Base-by-base conservation (phyloP, 2,888 invertebrate species). In the Pseudanteris insignis region DNA sequence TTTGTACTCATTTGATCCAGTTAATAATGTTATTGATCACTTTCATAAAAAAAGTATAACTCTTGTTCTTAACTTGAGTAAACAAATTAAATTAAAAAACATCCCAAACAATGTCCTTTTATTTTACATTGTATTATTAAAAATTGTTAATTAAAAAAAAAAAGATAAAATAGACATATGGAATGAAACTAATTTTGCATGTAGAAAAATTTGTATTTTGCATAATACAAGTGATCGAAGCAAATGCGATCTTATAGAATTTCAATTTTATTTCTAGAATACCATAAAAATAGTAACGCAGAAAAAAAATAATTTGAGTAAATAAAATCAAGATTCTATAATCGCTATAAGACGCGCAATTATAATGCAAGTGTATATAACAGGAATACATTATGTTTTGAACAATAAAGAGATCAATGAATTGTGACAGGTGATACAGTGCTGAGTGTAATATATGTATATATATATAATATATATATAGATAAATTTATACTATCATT, bases 371-470 rank as follows among this genome's bases (percentile, higher is more conserved):
- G 48, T 65, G 50, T 62, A 66, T 53, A 47, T 71, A 71, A 76
- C 73, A 76, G 74, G 71, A 74, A 76, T 76, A 75, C 74, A 74
- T 75, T 72, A 72, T 47, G 41, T 50, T 38, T 46, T 43, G 40
- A 54, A 47, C 47, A 40, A 38, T 55, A 59, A 65, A 67, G 71
- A 69, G 66, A 71, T 71, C 67, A 58, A 34, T 67, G 69, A 62
- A 65, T 55, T 62, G 59, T 64, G 64, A 65, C 53, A 41, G 33
- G 33, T 34, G 51, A 53, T 58, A 54, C 40, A 37, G 48, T 58
- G 53, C 57, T 63, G 48, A 47, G 38, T 63, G 53, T 54, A 63
- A 48, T 57, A 62, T 62, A 59, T 51, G 47, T 51, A 57, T 51
- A 48, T 60, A 60, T 48, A 51, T 33, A 32, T 50, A 18, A 55